These are phyloP conservation scores for Etheostoma cragini DNA, from an alignment of 2,113 vertebrate genomes.

Conservation along the genomic window DNA sequence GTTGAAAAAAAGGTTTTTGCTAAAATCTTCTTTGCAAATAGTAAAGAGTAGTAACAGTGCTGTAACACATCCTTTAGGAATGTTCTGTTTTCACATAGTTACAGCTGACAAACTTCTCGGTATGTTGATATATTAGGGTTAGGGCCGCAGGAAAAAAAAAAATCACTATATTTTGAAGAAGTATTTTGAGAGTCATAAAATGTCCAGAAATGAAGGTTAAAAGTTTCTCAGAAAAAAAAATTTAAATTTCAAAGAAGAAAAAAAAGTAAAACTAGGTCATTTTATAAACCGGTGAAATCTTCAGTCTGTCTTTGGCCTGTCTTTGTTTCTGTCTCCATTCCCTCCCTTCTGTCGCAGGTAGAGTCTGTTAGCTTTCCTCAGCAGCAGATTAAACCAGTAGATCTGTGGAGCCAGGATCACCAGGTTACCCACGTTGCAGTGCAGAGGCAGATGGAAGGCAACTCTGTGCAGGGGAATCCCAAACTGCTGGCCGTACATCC, in stretches of 20 bases:
- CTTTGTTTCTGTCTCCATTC: neutral
- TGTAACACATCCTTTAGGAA: neutral
- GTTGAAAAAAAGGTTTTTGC: neutral
- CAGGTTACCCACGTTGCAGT: conserved; percentile 90
- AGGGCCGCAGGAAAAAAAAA: too few relatives aligned
- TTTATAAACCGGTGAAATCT: neutral
- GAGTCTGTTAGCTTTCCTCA: conserved; percentile 87
- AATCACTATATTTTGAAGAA: too few relatives aligned
- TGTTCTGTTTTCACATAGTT: neutral
- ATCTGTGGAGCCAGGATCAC: conserved; percentile 90
- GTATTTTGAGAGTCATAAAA: too few relatives aligned
- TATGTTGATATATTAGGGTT: neutral
- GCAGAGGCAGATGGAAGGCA: conserved; percentile 87
- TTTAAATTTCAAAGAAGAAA: too few relatives aligned
- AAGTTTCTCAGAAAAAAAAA: neutral
- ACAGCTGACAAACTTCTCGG: neutral
- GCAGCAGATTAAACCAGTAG: conserved; percentile 92
- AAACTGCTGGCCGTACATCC: conserved; percentile 84
- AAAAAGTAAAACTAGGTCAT: neutral
- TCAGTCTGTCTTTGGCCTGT: conserved; percentile 31
- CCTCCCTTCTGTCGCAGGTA: conserved; percentile 78
- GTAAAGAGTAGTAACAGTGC: neutral
- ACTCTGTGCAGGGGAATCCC: conserved; percentile 84
- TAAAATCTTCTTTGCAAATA: conserved; percentile 27
- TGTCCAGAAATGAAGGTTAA: neutral